A percentile compares a stretch with the other conserved stretches of the same genome.
Evolutionary conservation across 1,140 invertebrate species (phyloP).

Genomic region (Drosophila pectinifera): DNA sequence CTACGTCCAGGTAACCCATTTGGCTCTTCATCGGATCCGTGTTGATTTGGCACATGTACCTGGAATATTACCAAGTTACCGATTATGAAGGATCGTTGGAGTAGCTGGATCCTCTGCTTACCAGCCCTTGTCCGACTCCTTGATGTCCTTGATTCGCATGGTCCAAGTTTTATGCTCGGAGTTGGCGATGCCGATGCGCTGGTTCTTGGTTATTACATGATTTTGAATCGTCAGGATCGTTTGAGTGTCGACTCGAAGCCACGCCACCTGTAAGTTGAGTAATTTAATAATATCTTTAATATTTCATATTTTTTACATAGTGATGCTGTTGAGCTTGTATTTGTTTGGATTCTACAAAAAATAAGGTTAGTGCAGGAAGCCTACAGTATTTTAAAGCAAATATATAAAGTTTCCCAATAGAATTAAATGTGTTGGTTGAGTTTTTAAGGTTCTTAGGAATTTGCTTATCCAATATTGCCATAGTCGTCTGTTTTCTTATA

Average conservation of each 20-base stretch:
- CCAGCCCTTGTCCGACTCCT: conserved; percentile 92
- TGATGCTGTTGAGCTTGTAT: no score
- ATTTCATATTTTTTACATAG: no score
- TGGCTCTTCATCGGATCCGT: conserved; percentile 95
- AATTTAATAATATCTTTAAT: conserved; percentile 5
- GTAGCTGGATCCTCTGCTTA: conserved; percentile 10
- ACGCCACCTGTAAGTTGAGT: conserved; percentile 90
- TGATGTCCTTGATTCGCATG: conserved; percentile 92
- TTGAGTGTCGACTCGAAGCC: conserved; percentile 96
- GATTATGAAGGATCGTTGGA: not conserved
- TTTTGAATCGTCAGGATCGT: conserved; percentile 95
- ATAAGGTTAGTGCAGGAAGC: no score
- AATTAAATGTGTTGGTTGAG: no score
- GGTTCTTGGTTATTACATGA: conserved; percentile 95
- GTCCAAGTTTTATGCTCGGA: conserved; percentile 94
- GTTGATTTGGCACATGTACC: conserved; percentile 94
- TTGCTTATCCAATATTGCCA: no score
- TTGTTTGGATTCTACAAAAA: no score
- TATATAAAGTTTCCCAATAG: no score
- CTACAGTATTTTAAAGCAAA: no score
- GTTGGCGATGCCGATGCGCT: conserved; percentile 93
- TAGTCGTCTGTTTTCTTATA: no score
- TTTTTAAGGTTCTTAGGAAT: no score
- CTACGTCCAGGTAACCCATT: conserved; percentile 94
- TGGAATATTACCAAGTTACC: conserved; percentile 15